Evolutionary conservation across 2,113 vertebrate species (phyloP).

Genomic region (Anas platyrhynchos): DNA sequence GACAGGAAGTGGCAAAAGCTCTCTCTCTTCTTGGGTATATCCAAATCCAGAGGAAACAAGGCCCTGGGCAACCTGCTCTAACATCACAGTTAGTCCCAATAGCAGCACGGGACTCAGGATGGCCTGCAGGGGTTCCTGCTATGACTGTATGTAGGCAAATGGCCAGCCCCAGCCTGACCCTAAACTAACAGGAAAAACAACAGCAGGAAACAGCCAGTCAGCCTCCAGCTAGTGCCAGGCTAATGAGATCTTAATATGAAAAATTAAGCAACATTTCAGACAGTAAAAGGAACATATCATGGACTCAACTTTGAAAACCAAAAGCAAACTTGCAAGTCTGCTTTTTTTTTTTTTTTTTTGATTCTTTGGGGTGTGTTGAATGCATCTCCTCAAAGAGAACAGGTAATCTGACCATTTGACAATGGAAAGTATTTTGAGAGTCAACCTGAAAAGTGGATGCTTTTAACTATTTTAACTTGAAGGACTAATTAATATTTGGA

Average conservation of each 20-base stretch:
- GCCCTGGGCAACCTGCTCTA: background rate
- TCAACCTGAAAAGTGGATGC: background rate
- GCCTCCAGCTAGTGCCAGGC: background rate
- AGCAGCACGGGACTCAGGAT: background rate
- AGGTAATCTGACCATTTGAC: background rate
- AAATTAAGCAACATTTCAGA: background rate
- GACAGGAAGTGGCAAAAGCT: background rate
- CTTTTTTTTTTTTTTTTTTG: background rate
- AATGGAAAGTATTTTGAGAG: background rate
- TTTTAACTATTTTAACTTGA: conserved; percentile 17
- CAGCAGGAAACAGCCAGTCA: background rate
- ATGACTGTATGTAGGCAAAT: fast-evolving
- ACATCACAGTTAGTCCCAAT: fast-evolving
- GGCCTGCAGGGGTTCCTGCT: background rate
- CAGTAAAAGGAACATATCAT: background rate
- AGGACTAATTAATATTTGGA: conserved; percentile 47
- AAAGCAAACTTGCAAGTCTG: background rate
- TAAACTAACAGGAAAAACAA: background rate
- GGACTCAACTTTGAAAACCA: background rate
- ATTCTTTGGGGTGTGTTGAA: background rate
- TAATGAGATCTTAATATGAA: background rate
- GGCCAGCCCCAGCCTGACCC: background rate
- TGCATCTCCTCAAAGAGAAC: background rate
- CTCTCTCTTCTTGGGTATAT: background rate
- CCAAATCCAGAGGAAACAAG: background rate